Evolutionary conservation across 2,888 invertebrate genomes (phyloP), one percentile per base, ranked within the genome.

Genomic region (Acleris sparsana): DNA sequence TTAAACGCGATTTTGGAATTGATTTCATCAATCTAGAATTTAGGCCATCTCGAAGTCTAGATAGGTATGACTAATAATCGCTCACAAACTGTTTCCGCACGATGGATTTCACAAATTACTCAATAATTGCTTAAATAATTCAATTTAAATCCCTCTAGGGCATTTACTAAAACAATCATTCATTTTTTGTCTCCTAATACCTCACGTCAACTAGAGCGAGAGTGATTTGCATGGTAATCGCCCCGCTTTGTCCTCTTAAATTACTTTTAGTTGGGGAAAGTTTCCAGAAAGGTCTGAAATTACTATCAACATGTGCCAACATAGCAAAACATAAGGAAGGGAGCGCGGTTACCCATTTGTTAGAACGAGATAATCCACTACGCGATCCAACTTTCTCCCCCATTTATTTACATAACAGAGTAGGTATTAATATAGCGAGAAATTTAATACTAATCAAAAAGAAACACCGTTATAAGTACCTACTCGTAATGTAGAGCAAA

Each of bases 321-420:
- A 72, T 73, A 72, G 73, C 70, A 72, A 71, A 77, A 76, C 75
- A 75, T 75, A 73, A 73, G 72, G 70, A 68, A 70, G 70, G 70
- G 72, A 75, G 75, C 73, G 75, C 72, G 74, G 75, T 76, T 74
- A 73, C 71, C 73, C 75, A 79, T 82, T 81, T 78, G 75, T 77
- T 73, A 72, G 70, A 77, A 74, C 71, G 63, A 74, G 63, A 51
- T 71, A 72, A 77, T 80, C 78, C 75, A 63, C 69, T 73, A 68
- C 25, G 69, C 61, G 73, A 69, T 55, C 17, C 63, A 70, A 76
- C 67, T 62, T 60, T 62, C 56, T 52, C 57, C 62, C 66, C 56
- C 62, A 57, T 69, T 64, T 62, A 62, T 67, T 64, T 67, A 65
- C 64, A 64, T 67, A 62, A 62, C 53, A 66, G 61, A 66, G 66